A percentile compares a stretch with the other conserved stretches of the same genome.
These are phyloP conservation scores for Trachemys scripta DNA, from an alignment of 2,113 vertebrate species.

Conservation along the genomic window DNA sequence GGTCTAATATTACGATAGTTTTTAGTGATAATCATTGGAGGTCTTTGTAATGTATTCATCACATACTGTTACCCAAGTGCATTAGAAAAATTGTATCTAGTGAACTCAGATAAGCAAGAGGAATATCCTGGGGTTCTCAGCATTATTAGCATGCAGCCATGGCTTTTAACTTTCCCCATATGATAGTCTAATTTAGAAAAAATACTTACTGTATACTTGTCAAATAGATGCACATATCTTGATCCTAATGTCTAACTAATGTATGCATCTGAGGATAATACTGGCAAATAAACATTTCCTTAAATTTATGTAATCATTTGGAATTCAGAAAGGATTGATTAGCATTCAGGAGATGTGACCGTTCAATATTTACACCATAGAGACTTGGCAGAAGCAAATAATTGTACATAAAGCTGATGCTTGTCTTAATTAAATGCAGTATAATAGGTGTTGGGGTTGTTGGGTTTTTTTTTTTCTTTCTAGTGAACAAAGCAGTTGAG, in stretches of 20 bases:
- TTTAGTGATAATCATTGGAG: background rate
- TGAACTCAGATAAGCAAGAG: background rate
- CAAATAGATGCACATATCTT: conserved; percentile 77
- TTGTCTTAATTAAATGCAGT: conserved; percentile 89
- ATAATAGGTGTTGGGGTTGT: conserved; percentile 80
- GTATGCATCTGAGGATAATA: conserved; percentile 45
- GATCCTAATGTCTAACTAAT: conserved; percentile 61
- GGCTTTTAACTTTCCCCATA: conserved; percentile 63
- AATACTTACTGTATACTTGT: conserved; percentile 64
- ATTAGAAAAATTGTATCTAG: background rate
- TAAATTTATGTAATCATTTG: conserved; percentile 86
- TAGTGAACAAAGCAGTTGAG: conserved; percentile 82
- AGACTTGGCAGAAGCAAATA: conserved; percentile 85
- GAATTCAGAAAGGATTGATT: conserved; percentile 87
- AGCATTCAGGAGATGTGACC: conserved; percentile 79
- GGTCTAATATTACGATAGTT: background rate
- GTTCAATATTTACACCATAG: conserved; percentile 88
- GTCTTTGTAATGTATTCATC: background rate
- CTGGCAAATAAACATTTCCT: conserved; percentile 84
- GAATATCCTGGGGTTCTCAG: background rate
- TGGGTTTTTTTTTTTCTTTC: conserved; percentile 50
- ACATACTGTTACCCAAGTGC: background rate
- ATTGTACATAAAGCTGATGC: conserved; percentile 83
- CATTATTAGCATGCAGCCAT: background rate
- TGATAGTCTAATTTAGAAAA: conserved; percentile 82